Conservation (phyloP, 2,888 invertebrate species). For the Syrista parreyssii region DNA sequence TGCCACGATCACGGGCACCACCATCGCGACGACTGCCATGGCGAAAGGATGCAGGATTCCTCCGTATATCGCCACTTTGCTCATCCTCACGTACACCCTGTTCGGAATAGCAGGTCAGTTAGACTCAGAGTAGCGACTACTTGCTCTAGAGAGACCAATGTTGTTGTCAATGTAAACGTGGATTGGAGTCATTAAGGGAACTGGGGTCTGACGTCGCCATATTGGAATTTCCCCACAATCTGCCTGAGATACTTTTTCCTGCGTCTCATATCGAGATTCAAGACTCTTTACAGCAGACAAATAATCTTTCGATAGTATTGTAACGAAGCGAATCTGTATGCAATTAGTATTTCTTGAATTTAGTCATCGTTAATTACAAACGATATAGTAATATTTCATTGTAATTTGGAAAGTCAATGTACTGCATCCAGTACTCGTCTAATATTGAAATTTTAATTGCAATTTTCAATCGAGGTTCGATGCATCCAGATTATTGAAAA, state of each 20-base stretch:
- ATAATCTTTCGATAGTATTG: too few species aligned
- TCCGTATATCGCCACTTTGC: slow-evolving; percentile 62
- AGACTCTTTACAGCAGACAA: neutral
- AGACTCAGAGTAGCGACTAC: neutral
- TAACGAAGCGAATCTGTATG: neutral
- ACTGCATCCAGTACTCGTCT: too few species aligned
- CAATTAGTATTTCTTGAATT: neutral
- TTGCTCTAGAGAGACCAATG: neutral
- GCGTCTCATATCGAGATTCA: neutral
- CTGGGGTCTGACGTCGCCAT: neutral
- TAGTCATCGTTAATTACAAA: neutral
- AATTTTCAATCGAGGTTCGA: neutral
- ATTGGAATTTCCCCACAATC: neutral
- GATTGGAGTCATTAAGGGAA: neutral
- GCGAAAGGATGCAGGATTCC: slow-evolving; percentile 55
- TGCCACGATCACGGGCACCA: slow-evolving; percentile 3
- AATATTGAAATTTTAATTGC: neutral
- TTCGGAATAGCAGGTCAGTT: slow-evolving; percentile 64
- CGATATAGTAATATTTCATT: neutral
- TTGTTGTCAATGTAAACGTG: neutral
- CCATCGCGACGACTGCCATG: slow-evolving; percentile 17
- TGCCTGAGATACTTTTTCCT: neutral
- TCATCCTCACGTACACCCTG: slow-evolving; percentile 62
- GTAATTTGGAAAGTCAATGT: neutral
- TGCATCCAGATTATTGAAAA: too few species aligned